Evolutionary conservation across 1,140 invertebrate genomes (phyloP), one percentile per base, ranked within the genome.

Genomic region (Sinonovacula constricta): DNA sequence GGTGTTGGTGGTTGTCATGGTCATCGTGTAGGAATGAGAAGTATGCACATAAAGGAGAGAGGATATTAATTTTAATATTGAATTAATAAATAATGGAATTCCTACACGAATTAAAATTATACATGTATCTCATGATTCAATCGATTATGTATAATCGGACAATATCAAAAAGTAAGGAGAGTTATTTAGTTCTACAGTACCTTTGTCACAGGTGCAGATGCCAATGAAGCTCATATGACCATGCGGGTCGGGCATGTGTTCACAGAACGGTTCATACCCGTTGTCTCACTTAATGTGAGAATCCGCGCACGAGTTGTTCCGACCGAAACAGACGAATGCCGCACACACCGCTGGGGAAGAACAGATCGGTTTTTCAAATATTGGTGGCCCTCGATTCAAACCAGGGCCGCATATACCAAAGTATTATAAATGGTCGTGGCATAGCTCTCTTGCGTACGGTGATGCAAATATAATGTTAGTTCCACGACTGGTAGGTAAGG

Each of bases 221-320:
- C 65, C 65, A 2, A 68, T n/a, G 22, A 26, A n/a, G 28, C n/a
- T n/a, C n/a, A n/a, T n/a, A n/a, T 7, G 1, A 0, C 65, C 65
- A 3, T 53, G 51, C 33, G 65, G 65, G 2, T 34, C 51, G 5
- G 65, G 65, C 18, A 68, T 34, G 31, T 68, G 65, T 33, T 68
- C 65, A 54, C 65, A 68, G 51, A 68, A 68, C 28, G 65, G 65
- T 12, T 68, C 65, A 31, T 53, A 68, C 3, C 65, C 65, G 14
- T 39, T 68, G 22, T 68, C 65, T 31, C 65, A 68, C 22, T 68
- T 68, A 12, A 31, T 22, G 33, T 68, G 65, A 0, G 65, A 68
- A 1, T 4, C 22, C 1, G 65, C 65, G 18, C 65, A 68, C 2
- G 65, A 68, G 28, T 34, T 68, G 65, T 68, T 68, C 14, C 51